Evolutionary conservation across 2,888 invertebrate genomes (phyloP).

Genomic region (Idaea dimidiata): DNA sequence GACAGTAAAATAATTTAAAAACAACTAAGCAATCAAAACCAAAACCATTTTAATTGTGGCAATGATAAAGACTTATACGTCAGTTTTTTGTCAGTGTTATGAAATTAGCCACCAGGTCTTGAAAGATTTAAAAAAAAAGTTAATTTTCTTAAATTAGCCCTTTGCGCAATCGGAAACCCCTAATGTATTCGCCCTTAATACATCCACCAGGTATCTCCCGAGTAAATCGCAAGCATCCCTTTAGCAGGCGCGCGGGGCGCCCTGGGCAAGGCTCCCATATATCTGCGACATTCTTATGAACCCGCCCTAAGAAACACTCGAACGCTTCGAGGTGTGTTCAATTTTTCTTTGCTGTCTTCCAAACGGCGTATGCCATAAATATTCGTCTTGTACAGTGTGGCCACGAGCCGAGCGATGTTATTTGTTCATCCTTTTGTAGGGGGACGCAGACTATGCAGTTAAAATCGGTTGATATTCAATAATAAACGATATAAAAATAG

Average conservation of each 20-base stretch:
- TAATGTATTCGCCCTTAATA: background rate
- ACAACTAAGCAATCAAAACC: no score
- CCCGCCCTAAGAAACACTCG: constrained; percentile 15
- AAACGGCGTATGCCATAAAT: constrained; percentile 45
- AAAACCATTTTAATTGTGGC: no score
- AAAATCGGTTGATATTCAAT: background rate
- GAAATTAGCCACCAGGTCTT: no score
- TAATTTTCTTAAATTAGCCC: no score
- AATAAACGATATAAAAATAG: no score
- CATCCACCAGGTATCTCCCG: background rate
- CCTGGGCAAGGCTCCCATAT: constrained; percentile 2
- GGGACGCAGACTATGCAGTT: background rate
- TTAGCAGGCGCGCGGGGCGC: constrained; percentile 1
- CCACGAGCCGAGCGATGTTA: constrained; percentile 11
- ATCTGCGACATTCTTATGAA: constrained; percentile 4
- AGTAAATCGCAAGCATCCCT: constrained; percentile 1
- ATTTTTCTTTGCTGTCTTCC: constrained; percentile 39
- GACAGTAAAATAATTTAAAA: no score
- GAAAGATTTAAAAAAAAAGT: no score
- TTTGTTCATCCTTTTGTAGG: background rate
- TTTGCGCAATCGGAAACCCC: no score
- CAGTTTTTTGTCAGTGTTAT: no score
- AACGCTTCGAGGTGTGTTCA: constrained; percentile 32
- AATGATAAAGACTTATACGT: no score
- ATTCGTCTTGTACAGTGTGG: constrained; percentile 24